Evolutionary conservation across 2,888 invertebrate species (phyloP), one percentile per base, ranked within the genome.

Genomic region (Cryptosula pallasiana): DNA sequence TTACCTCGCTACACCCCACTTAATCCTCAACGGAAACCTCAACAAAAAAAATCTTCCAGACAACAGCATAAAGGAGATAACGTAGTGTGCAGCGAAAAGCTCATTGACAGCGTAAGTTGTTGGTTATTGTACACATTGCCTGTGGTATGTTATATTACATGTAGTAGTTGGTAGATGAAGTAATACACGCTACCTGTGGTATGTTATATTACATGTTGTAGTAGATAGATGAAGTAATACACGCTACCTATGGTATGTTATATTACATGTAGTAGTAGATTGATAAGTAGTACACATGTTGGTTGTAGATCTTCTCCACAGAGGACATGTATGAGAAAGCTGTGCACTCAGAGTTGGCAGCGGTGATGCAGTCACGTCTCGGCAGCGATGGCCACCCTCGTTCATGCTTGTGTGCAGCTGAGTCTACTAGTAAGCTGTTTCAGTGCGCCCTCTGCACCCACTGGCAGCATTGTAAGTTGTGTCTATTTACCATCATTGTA

Each of bases 361-460:
- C 90, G 0, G 90, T 95, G 86, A 79, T 81, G 72, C 82, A 82
- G 32, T 78, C 87, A 27, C 78, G 87, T 13, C 78, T 78, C n/a
- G 76, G 79, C 55, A 87, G 87, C 78, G 74, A 84, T 20, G 87
- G 87, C 85, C 77, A 77, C 25, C 77, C 88, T 85, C 84, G 83
- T 71, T 94, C 91, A 87, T 96, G 84, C 76, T 75, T 83, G 32
- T 83, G 84, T 74, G 76, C 81, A 16, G 80, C 80, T 71, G 78
- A 78, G 20, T 79, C 79, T 0, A 75, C 80, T 1, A 83, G 81
- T 2, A 78, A 91, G 71, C 95, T 96, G 95, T 89, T 92, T 81
- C 92, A 94, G 83, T 98, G 97, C 86, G 94, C 95, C 80, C 88
- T 96, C 45, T 98, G 97, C 87, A 91, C 91, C 82, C 95, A 96